phyloP scores from a whole-genome alignment of 1,140 invertebrate genomes.

The Drosophila kikkawai region DNA sequence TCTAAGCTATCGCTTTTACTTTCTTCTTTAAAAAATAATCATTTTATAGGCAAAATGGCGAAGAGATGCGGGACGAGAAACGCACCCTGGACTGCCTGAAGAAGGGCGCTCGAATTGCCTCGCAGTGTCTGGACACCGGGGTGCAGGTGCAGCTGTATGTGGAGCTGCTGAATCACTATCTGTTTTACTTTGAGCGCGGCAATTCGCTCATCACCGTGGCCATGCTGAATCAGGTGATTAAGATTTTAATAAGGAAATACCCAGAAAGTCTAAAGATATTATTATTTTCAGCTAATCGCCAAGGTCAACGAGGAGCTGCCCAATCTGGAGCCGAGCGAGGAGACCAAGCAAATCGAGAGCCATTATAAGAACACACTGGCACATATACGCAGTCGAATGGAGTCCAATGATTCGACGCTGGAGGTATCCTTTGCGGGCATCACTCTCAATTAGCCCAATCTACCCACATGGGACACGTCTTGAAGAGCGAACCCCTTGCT shows the following conservation, averaged over 20 bases:
- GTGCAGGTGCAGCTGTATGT: slow-evolving; percentile 98
- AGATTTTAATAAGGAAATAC: too few relatives aligned
- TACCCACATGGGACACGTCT: slow-evolving; percentile 13
- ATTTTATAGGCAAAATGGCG: slow-evolving; percentile 86
- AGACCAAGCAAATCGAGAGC: slow-evolving; percentile 97
- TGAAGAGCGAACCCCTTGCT: slow-evolving; percentile 4
- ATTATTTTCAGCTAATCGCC: slow-evolving; percentile 91
- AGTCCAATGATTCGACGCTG: slow-evolving; percentile 88
- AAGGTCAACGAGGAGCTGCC: slow-evolving; percentile 97
- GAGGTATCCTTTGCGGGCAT: slow-evolving; percentile 85
- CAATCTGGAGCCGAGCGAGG: slow-evolving; percentile 96
- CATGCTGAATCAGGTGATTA: slow-evolving; percentile 86
- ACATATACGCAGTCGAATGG: slow-evolving; percentile 90
- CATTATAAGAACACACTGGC: slow-evolving; percentile 96
- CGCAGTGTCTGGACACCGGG: slow-evolving; percentile 98
- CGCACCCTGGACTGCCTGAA: slow-evolving; percentile 97
- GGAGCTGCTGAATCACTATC: slow-evolving; percentile 97
- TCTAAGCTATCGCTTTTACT: accelerated
- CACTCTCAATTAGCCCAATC: slow-evolving; percentile 73
- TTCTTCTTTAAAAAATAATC: neutral
- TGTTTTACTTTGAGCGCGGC: slow-evolving; percentile 97
- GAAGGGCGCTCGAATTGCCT: slow-evolving; percentile 97
- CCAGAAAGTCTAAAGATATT: neutral
- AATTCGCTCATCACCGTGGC: slow-evolving; percentile 91
- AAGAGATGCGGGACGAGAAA: slow-evolving; percentile 93